Base-by-base conservation (phyloP, 2,888 invertebrate genomes). In the Aphodius sticticus region DNA sequence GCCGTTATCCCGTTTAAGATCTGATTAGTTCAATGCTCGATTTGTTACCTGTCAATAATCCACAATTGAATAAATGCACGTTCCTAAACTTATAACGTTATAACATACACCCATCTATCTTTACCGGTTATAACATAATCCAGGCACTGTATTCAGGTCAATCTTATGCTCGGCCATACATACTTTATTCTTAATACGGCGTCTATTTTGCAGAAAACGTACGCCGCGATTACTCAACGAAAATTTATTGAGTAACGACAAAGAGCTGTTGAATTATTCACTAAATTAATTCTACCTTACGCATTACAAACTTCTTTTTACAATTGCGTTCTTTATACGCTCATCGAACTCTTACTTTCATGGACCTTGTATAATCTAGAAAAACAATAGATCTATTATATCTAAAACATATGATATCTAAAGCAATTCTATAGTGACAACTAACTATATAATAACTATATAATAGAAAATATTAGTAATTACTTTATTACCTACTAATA, bases 71-170 rank as follows among this genome's bases (percentile, higher is more conserved):
- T 53, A 53, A 53, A 53, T 53, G 53, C 53, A 9, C 53, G 53
- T 53, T 12, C 12, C 6, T 53, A 53, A 53, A 53, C 53, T 53
- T 12, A 53, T 53, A 53, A 53, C 53, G 53, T 53, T 53, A 53
- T 12, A 53, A 12, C 53, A 12, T 53, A 53, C 53, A 53, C 53
- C 53, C 53, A 53, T 53, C 53, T 53, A 53, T 53, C 53, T 53
- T 53, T 53, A 53, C 53, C 53, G 53, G 53, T 53, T 53, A 53
- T 53, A 53, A 53, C 53, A 53, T 53, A 53, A 53, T 53, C 53
- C 53, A 53, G 53, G 53, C 53, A 53, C 69, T 69, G 76, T 69
- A 76, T 69, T 69, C 76, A 76, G 76, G 76, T 76, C 76, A 76
- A 69, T 53, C 76, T 76, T 76, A 76, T 76, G 35, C 76, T 69